phyloP scores from a whole-genome alignment of 2,888 invertebrate species.

The Lasius platythorax region DNA sequence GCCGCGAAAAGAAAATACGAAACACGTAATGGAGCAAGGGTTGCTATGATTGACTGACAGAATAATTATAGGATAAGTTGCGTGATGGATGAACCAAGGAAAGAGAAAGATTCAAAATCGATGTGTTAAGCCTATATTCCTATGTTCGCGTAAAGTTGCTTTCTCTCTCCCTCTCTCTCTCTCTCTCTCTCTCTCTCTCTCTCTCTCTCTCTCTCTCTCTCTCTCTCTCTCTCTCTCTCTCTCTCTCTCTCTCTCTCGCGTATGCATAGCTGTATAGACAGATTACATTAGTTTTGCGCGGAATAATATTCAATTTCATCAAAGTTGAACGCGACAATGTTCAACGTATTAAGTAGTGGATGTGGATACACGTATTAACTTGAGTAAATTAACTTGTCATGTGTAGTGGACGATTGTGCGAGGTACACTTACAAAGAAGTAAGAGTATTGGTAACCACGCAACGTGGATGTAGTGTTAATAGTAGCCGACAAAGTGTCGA shows the following conservation, averaged over 20 bases:
- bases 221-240: neutral
- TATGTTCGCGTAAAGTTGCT: constrained; percentile 4
- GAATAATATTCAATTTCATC: constrained; percentile 42
- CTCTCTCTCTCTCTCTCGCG: neutral
- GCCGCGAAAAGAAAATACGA: constrained; percentile 36
- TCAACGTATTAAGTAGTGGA: neutral
- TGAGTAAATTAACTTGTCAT: constrained; percentile 49
- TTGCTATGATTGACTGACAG: constrained; percentile 54
- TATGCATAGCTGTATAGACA: neutral
- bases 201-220: neutral
- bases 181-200: neutral
- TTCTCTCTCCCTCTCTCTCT: neutral
- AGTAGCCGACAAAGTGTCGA: constrained; percentile 6
- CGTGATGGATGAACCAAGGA: constrained; percentile 41
- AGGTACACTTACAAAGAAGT: neutral
- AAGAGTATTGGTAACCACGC: neutral
- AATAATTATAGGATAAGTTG: constrained; percentile 47
- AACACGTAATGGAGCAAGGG: constrained; percentile 14
- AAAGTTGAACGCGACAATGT: constrained; percentile 12
- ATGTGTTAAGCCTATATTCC: constrained; percentile 7
- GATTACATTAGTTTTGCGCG: constrained; percentile 14
- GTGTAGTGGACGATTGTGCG: constrained; percentile 13
- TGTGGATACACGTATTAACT: constrained; percentile 26
- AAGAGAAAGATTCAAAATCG: constrained; percentile 30
- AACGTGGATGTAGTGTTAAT: neutral